Evolutionary conservation across 2,113 vertebrate species (phyloP).

Genomic region (Pomatostomus ruficeps): DNA sequence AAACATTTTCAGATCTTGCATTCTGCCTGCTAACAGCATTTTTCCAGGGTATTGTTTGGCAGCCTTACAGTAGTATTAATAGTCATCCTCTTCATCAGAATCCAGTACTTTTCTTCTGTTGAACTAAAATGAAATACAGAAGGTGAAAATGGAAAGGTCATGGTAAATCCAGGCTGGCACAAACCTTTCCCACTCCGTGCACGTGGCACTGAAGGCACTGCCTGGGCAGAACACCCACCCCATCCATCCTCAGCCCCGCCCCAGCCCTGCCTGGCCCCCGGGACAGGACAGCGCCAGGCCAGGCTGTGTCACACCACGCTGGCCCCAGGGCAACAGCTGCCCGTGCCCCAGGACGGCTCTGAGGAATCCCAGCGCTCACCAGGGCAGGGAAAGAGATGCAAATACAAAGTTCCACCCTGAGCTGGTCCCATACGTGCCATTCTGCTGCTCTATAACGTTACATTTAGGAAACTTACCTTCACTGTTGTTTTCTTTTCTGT

Average conservation of each 20-base stretch:
- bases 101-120: conserved; percentile 96
- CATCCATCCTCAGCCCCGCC: background rate
- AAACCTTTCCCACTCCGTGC: background rate
- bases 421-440: fast-evolving
- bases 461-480: conserved; percentile 74
- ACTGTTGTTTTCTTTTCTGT: conserved; percentile 96
- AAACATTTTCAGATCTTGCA: conserved; percentile 41
- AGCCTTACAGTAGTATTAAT: conserved; percentile 41
- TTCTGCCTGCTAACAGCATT: conserved; percentile 5
- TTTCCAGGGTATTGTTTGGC: conserved; percentile 19
- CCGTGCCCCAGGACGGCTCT: background rate
- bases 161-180: background rate
- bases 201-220: too few species aligned
- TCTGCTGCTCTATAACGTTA: background rate
- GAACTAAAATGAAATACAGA: conserved; percentile 74
- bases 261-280: background rate
- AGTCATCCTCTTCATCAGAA: conserved; percentile 95
- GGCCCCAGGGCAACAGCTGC: background rate
- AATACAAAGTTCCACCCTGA: background rate
- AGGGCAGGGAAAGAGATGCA: background rate
- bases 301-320: background rate
- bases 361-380: background rate
- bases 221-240: background rate
- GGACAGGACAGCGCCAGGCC: background rate
- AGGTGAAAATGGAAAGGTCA: background rate